Conservation (phyloP, 1,140 invertebrate species). For the Lepidurus apus region DNA sequence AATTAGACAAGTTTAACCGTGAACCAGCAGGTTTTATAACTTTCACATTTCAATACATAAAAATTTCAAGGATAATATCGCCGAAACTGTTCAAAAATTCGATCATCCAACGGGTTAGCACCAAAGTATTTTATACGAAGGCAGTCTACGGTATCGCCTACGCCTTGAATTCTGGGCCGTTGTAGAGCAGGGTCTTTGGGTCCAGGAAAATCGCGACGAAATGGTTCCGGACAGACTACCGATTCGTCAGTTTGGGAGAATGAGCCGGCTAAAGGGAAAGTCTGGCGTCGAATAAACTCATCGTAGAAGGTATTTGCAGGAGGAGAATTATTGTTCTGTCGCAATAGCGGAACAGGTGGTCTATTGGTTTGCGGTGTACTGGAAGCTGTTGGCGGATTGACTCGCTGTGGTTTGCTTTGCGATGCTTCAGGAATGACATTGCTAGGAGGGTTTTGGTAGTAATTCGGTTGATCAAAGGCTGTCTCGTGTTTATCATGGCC, state of each 20-base stretch:
- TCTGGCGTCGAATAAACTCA: not conserved
- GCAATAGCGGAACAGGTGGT: conserved; percentile 13
- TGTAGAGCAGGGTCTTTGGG: conserved; percentile 1
- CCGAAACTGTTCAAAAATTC: conserved; percentile 5
- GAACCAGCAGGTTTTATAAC: conserved; percentile 19
- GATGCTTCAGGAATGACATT: not conserved
- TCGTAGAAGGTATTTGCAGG: not conserved
- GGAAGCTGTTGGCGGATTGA: not conserved
- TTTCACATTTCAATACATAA: not conserved
- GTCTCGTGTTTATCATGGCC: not conserved
- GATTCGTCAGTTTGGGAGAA: not conserved
- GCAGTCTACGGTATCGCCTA: not conserved
- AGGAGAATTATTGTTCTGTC: not conserved
- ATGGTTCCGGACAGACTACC: not conserved
- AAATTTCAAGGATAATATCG: conserved; percentile 3
- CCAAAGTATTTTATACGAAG: conserved; percentile 7
- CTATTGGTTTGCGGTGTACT: not conserved
- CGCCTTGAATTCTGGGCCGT: not conserved
- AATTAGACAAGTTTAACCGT: not conserved
- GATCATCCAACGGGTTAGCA: conserved; percentile 18
- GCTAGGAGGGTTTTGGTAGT: not conserved
- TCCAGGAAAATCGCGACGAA: not conserved
- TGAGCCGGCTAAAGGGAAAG: not conserved
- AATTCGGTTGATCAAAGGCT: not conserved
- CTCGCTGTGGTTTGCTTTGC: not conserved